Base-by-base conservation (phyloP, 2,888 invertebrate species). In the Orchesellides sinensis region DNA sequence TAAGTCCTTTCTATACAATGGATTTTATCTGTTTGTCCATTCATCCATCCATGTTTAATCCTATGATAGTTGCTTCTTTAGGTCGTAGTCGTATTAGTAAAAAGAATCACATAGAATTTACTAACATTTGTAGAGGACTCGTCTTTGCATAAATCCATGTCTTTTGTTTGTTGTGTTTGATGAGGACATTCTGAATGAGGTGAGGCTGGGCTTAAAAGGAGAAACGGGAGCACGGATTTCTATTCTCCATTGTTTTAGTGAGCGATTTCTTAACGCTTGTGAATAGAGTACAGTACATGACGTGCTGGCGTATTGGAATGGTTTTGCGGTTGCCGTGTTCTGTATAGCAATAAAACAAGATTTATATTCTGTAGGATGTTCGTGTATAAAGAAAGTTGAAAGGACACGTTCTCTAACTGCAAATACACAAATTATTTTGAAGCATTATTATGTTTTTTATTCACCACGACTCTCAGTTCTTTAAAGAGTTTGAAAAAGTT, bases 191-290 rank as follows among this genome's bases (percentile, higher is more conserved):
- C 21, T 32, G 21, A 68, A 32, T n/a, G 12, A 52, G 17, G 23
- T 27, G 45, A 29, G 47, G 35, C n/a, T 63, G 49, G 63, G 19
- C 49, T 49, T 72, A 3, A 49, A 21, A 63, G 49, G 21, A 29
- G 65, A 66, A 74, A 75, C 40, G 75, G 56, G 66, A 66, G 45
- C 75, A 75, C 56, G 54, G 56, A 65, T 61, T 73, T 73, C 63
- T 63, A 75, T 75, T 75, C 75, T 75, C 66, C 75, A 75, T 75
- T 75, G 75, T 75, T 65, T 75, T 75, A 49, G 75, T 66, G 25
- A 75, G 66, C 21, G 65, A 66, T 6, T 32, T 35, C 61, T 19
- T 29, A 61, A 61, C 19, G 32, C 61, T 32, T 61, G 2, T 61
- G 29, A 5, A 49, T 49, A 5, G n/a, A 49, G n/a, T 61, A 61